Evolutionary conservation across 2,888 invertebrate species (phyloP), one percentile per base, ranked within the genome.

Genomic region (Apotomis turbidana): DNA sequence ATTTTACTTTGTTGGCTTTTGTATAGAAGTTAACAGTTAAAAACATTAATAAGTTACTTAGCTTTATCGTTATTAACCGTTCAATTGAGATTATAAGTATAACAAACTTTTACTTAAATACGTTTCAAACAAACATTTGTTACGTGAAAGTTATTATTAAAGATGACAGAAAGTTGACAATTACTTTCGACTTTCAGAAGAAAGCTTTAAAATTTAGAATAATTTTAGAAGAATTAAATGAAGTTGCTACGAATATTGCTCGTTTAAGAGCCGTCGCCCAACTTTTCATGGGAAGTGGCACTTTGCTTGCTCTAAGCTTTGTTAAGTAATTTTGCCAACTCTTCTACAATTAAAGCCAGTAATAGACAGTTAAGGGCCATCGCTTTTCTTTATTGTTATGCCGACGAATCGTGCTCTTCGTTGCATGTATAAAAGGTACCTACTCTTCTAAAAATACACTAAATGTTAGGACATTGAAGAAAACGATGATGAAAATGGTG

Each of bases 181-280:
- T 52, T 38, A 38, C 63, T 51, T 52, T 63, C 15, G 10, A n/a
- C 5, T 41, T 41, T 41, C 41, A 41, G 52, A 64, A 54, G 38
- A 64, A 38, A 54, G 41, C 54, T 41, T 64, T 64, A 64, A 63
- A 54, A 64, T 54, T 64, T 41, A 41, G 54, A 64, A 41, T 54
- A 41, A 54, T 64, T 54, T 41, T 41, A 41, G 41, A 64, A 54
- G 63, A 64, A 64, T 64, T 44, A 64, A 64, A 54, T 63, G 51
- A 51, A 63, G 27, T 27, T 27, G 27, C 27, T 27, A 2, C 41
- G 41, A 41, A 41, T 64, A 41, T 41, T 38, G 41, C 38, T 6
- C 13, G 41, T 41, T 41, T 41, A 41, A 41, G 41, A 41, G 6
- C 41, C 41, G 54, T 9, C 41, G 52, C 9, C 27, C 27, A 51